Evolutionary conservation across 2,113 vertebrate genomes (phyloP).

Genomic region (Otus sunia): DNA sequence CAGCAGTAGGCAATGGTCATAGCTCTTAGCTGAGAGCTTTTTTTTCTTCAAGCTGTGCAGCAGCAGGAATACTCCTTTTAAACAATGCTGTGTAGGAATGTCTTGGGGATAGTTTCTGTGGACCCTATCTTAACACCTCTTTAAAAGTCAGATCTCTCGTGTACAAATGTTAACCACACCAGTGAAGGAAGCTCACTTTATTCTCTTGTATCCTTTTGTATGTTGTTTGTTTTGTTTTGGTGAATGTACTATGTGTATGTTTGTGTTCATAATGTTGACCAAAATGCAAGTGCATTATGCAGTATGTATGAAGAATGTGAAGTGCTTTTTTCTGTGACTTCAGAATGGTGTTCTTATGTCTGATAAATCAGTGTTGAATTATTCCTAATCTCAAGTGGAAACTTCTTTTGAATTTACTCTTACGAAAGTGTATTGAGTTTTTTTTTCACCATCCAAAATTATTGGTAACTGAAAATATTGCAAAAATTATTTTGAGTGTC

Average conservation of each 20-base stretch:
- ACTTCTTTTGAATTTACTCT: neutral
- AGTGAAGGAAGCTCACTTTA: neutral
- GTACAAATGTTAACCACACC: neutral
- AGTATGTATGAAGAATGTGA: neutral
- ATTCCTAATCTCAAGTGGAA: neutral
- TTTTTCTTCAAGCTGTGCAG: neutral
- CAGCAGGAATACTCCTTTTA: neutral
- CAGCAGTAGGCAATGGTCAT: neutral
- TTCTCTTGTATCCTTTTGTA: neutral
- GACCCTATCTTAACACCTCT: neutral
- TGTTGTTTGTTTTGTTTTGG: neutral
- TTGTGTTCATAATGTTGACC: neutral
- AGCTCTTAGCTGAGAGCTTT: neutral
- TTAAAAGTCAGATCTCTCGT: neutral
- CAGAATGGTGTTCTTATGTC: neutral
- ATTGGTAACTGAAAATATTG: neutral
- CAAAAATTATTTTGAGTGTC: neutral
- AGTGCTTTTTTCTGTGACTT: slow-evolving; percentile 28
- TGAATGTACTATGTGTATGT: neutral
- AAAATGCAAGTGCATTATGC: neutral
- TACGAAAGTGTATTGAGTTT: neutral
- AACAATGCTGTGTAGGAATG: neutral
- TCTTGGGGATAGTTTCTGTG: neutral
- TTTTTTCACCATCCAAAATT: neutral
- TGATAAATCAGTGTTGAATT: neutral